phyloP scores from a whole-genome alignment of 2,888 invertebrate species.

The Coleophora flavipennella region DNA sequence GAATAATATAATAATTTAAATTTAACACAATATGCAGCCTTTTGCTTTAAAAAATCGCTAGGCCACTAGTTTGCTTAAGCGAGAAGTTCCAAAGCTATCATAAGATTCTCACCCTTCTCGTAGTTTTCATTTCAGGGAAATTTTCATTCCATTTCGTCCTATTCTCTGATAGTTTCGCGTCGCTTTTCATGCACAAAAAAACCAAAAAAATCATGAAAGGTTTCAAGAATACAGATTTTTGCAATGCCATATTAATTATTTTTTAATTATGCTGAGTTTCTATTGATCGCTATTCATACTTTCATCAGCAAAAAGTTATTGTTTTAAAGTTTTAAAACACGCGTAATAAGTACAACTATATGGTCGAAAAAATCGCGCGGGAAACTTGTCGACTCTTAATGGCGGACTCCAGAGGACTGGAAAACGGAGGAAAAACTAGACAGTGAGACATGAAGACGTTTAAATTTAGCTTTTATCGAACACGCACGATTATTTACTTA shows the following conservation, averaged over 20 bases:
- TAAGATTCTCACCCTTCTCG: too few species aligned
- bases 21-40: too few species aligned
- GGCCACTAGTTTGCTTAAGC: too few species aligned
- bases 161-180: slow-evolving; percentile 30
- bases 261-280: slow-evolving; percentile 1
- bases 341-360: too few species aligned
- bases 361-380: slow-evolving; percentile 16
- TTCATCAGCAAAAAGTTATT: too few species aligned
- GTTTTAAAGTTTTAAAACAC: too few species aligned
- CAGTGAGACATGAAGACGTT: slow-evolving; percentile 30
- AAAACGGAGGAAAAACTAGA: slow-evolving; percentile 23
- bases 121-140: too few species aligned
- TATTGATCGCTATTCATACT: too few species aligned
- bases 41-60: too few species aligned
- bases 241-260: neutral
- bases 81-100: too few species aligned
- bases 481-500: slow-evolving; percentile 26
- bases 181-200: slow-evolving; percentile 27
- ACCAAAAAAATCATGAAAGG: slow-evolving; percentile 29
- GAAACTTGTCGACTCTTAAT: slow-evolving; percentile 21
- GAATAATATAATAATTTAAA: too few species aligned
- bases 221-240: slow-evolving; percentile 13
- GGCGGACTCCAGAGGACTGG: slow-evolving; percentile 42
- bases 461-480: slow-evolving; percentile 38
- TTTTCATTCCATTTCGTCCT: slow-evolving; percentile 16